Conservation (phyloP, 2,888 invertebrate genomes). For the Phortica okadai region DNA sequence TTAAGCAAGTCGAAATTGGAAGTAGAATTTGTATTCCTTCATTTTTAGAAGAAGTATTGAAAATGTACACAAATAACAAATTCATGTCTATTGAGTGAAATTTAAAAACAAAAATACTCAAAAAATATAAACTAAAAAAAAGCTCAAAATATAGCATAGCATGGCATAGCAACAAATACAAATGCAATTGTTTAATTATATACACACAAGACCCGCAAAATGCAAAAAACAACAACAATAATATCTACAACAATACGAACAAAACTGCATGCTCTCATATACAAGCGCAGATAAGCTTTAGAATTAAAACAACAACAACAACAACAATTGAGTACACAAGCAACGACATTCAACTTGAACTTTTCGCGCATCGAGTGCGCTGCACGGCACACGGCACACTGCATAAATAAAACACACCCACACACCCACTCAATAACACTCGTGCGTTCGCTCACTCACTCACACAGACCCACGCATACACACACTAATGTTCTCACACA, state of each 20-base stretch:
- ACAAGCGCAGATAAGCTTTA: constrained; percentile 27
- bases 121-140: background rate
- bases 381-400: background rate
- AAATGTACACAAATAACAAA: too few relatives aligned
- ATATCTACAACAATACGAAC: background rate
- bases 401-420: too few relatives aligned
- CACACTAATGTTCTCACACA: too few relatives aligned
- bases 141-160: background rate
- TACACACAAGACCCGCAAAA: background rate
- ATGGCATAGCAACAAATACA: background rate
- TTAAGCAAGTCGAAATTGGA: too few relatives aligned
- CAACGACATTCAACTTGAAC: constrained; percentile 72
- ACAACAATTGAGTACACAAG: constrained; percentile 34
- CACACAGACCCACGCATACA: too few relatives aligned
- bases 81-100: too few relatives aligned
- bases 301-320: constrained; percentile 37
- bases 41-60: too few relatives aligned
- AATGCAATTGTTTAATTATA: background rate
- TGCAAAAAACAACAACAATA: constrained; percentile 7
- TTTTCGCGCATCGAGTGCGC: constrained; percentile 58
- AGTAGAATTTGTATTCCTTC: too few relatives aligned
- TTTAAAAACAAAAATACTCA: background rate
- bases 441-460: too few relatives aligned
- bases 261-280: background rate
- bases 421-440: too few relatives aligned